Base-by-base conservation (phyloP, 2,113 vertebrate genomes). In the Muntiacus reevesi region DNA sequence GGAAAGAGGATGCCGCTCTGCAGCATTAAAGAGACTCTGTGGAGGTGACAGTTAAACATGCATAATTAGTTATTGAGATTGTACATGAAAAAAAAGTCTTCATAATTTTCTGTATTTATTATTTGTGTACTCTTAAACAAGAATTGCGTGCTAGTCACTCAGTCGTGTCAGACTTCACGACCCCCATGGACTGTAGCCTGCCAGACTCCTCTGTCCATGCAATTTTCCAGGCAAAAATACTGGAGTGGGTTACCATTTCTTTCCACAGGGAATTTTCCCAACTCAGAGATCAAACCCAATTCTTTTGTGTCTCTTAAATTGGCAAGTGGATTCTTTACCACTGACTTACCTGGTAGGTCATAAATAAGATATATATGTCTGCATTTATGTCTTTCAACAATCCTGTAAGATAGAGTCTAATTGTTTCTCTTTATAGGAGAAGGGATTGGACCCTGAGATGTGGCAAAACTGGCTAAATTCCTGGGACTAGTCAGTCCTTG, bases 1-100 rank as follows among this genome's bases (percentile, higher is more conserved):
- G 7, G 30, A 74, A 2, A 0, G 0, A 59, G 16, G 19, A 14
- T 89, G 17, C 4, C 28, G 16, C 23, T 1, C 8, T 60, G 27
- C 57, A 64, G 71, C 84, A n/a, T 52, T 47, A 14, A 50, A 43
- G 86, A 52, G 64, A 55, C 50, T 81, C 55, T 81, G 12, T 25
- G 50, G 40, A 78, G 40, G 21, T 62, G 15, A 67, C 12, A 7
- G 5, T 60, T 27, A 50, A 89, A 64, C 79, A 36, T 5, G 50
- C 74, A 40, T 43, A 60, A 76, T 52, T 10, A 28, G 28, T 89
- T 33, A 9, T 40, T 64, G 43, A 52, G 40, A 14, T 55, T n/a
- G 16, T 83, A 47, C 40, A 15, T 33, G 4, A 57, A 52, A 64
- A 6, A 84, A 25, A 54, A 45, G 19, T 57, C 36, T 16, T 84